Evolutionary conservation across 2,113 vertebrate species (phyloP), one percentile per base, ranked within the genome.

Genomic region (Chloebia gouldiae): DNA sequence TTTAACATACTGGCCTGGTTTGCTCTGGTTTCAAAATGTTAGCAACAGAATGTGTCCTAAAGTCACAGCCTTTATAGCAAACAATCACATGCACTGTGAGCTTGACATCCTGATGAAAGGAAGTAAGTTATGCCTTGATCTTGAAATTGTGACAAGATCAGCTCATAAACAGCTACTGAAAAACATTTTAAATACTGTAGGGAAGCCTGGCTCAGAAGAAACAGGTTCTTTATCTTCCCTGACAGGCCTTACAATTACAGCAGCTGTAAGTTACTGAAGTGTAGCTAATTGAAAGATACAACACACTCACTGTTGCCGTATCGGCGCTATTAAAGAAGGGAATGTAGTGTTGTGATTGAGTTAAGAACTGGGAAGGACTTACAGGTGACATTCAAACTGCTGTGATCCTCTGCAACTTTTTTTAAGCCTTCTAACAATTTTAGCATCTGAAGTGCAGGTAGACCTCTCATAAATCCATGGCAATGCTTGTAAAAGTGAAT

Each of bases 101-200:
- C 53, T 51, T 68, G 72, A 86, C 6, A 21, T 90, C 39, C 51
- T 68, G 59, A 64, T 64, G 85, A 95, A 94, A 92, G n/a, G 40
- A 90, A 86, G 35, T 53, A 69, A 94, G 63, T 85, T 80, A 64
- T 83, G 85, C 76, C 88, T 96, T 81, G 56, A 57, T 95, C 60
- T 85, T 92, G 70, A 94, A 93, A 77, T 77, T 90, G 60, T 94
- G 92, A 68, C 64, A 82, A 77, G 68, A 90, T 86, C 79, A 81
- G 64, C 51, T 93, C 68, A 50, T 81, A 78, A 88, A 92, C 79
- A 81, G 76, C 76, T 94, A 88, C 76, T 69, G 76, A 53, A 83
- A 94, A 95, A 73, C 37, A 63, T 69, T 92, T 81, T 37, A 63
- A 92, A 59, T 83, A 54, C 30, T 69, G 60, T 33, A 50, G 28